These are phyloP conservation scores for Microplitis deprimator DNA, from an alignment of 2,888 invertebrate species.

Conservation along the genomic window DNA sequence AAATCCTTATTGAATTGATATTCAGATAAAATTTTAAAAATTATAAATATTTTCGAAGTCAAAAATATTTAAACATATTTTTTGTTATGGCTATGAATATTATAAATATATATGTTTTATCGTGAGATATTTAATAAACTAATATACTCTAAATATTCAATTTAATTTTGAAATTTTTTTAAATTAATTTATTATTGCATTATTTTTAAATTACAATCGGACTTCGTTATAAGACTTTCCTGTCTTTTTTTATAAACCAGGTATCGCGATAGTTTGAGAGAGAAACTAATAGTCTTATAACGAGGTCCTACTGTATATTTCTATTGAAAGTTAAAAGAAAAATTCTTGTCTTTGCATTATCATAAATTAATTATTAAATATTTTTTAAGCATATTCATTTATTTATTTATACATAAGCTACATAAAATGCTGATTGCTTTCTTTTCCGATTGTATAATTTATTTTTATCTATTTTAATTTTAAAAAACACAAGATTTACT, in stretches of 20 bases:
- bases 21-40: not conserved
- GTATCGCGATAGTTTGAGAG: too few species aligned
- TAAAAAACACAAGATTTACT: not conserved
- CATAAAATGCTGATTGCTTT: not conserved
- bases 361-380: not conserved
- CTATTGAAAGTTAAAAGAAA: not conserved
- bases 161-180: slow-evolving; percentile 40
- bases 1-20: not conserved
- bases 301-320: too few species aligned
- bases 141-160: not conserved
- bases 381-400: not conserved
- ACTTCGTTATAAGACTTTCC: not conserved
- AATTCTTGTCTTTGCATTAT: not conserved
- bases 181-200: slow-evolving; percentile 62
- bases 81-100: not conserved
- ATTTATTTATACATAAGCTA: not conserved
- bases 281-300: too few species aligned
- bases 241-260: too few species aligned
- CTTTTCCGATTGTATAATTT: not conserved
- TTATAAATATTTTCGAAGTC: not conserved
- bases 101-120: not conserved
- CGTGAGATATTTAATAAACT: not conserved
- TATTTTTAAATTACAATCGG: slow-evolving; percentile 9
- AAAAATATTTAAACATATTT: not conserved
- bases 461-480: slow-evolving; percentile 7